Evolutionary conservation across 2,797 vertebrate species (phyloP), one percentile per base, ranked within the genome.

Genomic region (Pantherophis vulpinus): DNA sequence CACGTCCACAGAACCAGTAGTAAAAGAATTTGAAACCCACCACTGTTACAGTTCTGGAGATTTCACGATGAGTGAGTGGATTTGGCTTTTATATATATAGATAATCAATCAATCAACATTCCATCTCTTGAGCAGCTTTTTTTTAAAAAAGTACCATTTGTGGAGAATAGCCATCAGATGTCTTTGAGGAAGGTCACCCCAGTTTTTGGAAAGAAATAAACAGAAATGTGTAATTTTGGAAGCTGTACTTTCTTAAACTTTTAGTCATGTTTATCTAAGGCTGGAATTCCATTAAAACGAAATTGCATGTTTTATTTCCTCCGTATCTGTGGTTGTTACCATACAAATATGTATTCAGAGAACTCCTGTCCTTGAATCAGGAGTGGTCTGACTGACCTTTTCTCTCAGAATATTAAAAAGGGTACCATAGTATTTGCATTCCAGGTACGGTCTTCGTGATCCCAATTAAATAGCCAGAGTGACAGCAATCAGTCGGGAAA

Each of bases 401-500:
- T 5, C 14, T 83, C 14, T 8, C 9, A 51, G 87, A 0, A 4
- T 56, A 60, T 79, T 2, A 89, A 94, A 95, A 93, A 27, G 0
- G 74, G 54, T 32, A 42, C 83, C 42, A 12, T 59, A 13, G 13
- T 0, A 74, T 91, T 95, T 94, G 55, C 86, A 92, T 55, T 10
- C 14, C 16, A 91, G 92, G 25, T 87, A 0, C 18, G 91, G 8
- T 2, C 91, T 88, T 93, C 91, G 93, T 95, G 93, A 87, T 25
- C 5, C n/a, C 1, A 93, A 89, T 94, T 93, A 95, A 92, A 83
- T 91, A 93, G 89, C 91, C 93, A 91, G 27, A 92, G 13, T 25
- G 6, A 92, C 66, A 56, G 87, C 91, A 93, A 95, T 93, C 90
- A 92, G 93, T 91, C 93, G 54, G 87, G 16, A 96, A 56, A 92